phyloP scores from a whole-genome alignment of 2,888 invertebrate species.

The Tupiocoris notatus region DNA sequence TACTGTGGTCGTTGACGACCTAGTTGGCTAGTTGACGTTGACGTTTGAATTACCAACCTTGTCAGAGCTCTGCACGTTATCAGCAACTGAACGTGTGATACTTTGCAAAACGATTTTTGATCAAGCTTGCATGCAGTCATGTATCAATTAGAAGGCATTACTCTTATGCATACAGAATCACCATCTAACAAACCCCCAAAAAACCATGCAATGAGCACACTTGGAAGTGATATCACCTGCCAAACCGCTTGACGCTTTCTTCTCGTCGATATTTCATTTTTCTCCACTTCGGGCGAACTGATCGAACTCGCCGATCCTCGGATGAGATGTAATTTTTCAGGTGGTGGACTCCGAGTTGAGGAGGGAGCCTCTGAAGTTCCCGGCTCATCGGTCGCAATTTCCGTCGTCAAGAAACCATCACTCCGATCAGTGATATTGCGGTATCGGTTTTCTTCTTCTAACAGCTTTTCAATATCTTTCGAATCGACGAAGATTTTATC shows the following conservation, averaged over 20 bases:
- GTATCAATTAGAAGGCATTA: too few species aligned
- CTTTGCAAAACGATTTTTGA: too few species aligned
- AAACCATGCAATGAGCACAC: too few species aligned
- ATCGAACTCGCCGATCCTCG: not conserved
- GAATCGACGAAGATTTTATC: conserved; percentile 51
- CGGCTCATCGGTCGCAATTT: not conserved
- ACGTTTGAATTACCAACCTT: too few species aligned
- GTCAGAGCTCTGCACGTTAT: too few species aligned
- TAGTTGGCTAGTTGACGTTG: too few species aligned
- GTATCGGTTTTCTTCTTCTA: conserved; percentile 9
- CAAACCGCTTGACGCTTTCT: conserved; percentile 33
- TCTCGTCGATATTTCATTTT: conserved; percentile 18
- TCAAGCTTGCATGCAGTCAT: too few species aligned
- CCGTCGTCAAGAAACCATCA: not conserved
- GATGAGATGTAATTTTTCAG: not conserved
- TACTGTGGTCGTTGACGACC: too few species aligned
- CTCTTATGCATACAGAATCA: too few species aligned
- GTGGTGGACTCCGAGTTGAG: not conserved
- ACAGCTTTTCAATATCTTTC: conserved; percentile 29
- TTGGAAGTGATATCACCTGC: conserved; percentile 35
- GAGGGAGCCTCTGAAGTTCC: not conserved
- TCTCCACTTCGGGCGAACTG: conserved; percentile 33
- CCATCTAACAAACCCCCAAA: too few species aligned
- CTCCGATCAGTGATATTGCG: not conserved
- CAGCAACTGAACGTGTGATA: too few species aligned